Percentiles rank a stretch among this genome's conserved stretches.
Conservation (phyloP, 2,113 vertebrate genomes). For the Nesoenas mayeri region DNA sequence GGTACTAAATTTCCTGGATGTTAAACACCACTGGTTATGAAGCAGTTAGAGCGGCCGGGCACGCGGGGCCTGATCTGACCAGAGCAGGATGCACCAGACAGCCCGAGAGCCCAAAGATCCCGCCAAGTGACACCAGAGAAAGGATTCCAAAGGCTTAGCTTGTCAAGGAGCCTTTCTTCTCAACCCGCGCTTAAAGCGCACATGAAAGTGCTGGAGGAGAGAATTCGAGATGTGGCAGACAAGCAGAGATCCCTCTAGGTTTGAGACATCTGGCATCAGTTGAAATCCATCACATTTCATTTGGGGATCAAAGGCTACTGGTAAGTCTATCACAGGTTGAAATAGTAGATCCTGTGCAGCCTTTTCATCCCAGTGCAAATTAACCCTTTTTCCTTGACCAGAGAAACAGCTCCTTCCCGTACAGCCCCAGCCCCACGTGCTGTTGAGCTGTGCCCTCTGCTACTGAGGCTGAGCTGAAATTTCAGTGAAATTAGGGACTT, state of each 20-base stretch:
- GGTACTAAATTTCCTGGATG: slow-evolving; percentile 29
- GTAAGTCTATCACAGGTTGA: slow-evolving; percentile 63
- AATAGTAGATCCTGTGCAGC: slow-evolving; percentile 60
- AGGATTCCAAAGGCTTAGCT: slow-evolving; percentile 68
- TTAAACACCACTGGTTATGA: slow-evolving; percentile 26
- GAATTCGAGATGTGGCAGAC: slow-evolving; percentile 72
- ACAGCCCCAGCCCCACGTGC: neutral
- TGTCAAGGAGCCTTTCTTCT: slow-evolving; percentile 71
- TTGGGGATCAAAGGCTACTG: slow-evolving; percentile 75
- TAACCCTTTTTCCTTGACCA: slow-evolving; percentile 52
- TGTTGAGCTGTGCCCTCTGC: neutral
- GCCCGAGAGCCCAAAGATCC: slow-evolving; percentile 62
- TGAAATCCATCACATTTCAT: slow-evolving; percentile 78
- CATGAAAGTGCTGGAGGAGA: slow-evolving; percentile 75
- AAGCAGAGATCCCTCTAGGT: slow-evolving; percentile 70
- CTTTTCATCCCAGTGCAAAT: slow-evolving; percentile 64
- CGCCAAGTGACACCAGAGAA: slow-evolving; percentile 52
- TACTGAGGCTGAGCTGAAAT: neutral
- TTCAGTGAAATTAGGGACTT: neutral
- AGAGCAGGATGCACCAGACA: neutral
- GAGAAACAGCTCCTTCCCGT: slow-evolving; percentile 52
- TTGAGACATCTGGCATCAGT: slow-evolving; percentile 81
- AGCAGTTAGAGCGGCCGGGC: slow-evolving; percentile 39
- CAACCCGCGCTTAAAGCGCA: slow-evolving; percentile 60
- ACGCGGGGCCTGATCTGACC: slow-evolving; percentile 20